Evolutionary conservation across 2,888 invertebrate genomes (phyloP).

Genomic region (Euzetes globulus): DNA sequence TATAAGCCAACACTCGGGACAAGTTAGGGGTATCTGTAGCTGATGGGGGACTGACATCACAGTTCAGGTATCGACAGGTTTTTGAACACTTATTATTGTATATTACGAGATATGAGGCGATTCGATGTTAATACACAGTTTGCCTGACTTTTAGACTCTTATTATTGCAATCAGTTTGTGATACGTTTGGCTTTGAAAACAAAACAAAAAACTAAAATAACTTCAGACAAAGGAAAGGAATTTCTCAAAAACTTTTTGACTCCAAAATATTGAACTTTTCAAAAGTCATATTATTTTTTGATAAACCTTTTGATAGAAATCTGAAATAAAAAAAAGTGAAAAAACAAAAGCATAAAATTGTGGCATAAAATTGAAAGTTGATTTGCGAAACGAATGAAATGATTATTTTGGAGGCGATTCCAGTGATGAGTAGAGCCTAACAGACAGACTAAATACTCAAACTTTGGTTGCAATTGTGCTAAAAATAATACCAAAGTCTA

Average conservation of each 20-base stretch:
- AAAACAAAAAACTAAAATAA: no score
- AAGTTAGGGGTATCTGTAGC: constrained; percentile 8
- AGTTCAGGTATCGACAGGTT: constrained; percentile 21
- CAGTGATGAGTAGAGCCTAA: neutral
- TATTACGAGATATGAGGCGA: neutral
- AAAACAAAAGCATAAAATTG: neutral
- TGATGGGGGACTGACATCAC: neutral
- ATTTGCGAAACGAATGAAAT: constrained; percentile 11
- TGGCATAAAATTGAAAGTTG: constrained; percentile 1
- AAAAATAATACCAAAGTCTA: neutral
- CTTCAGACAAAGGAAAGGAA: no score
- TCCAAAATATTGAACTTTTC: neutral
- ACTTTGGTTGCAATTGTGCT: neutral
- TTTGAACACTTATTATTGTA: constrained; percentile 13
- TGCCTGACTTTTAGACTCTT: no score
- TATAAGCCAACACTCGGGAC: neutral
- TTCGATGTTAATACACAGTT: neutral
- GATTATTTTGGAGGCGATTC: neutral
- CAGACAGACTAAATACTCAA: neutral
- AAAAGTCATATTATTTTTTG: neutral
- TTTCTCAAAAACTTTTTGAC: neutral
- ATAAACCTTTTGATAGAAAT: neutral
- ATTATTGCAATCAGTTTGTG: no score
- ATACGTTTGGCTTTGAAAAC: no score
- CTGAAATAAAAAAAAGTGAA: neutral